A percentile compares a stretch with the other conserved stretches of the same genome.
phyloP scores from a whole-genome alignment of 1,140 invertebrate genomes.

The Philopotamus ludificatus region DNA sequence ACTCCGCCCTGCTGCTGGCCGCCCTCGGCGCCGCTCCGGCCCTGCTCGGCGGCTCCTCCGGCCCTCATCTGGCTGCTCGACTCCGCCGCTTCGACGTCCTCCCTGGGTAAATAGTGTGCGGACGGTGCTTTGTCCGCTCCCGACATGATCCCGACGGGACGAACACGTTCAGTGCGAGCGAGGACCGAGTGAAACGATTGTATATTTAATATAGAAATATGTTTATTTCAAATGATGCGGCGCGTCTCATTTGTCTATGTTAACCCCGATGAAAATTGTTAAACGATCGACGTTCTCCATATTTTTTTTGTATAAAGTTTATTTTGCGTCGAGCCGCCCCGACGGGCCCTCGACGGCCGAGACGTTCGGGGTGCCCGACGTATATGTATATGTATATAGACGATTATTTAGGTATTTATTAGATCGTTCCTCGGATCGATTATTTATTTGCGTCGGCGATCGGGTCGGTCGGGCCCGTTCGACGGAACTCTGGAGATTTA shows the following conservation, averaged over 20 bases:
- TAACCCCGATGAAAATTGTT: too few relatives aligned
- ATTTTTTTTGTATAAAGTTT: neutral
- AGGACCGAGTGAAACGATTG: too few relatives aligned
- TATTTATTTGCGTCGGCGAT: constrained; percentile 37
- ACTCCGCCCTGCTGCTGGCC: constrained; percentile 1
- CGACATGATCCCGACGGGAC: neutral
- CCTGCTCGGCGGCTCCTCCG: constrained; percentile 41
- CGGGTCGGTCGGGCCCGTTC: constrained; percentile 19
- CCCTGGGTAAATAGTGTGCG: neutral
- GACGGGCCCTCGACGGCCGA: neutral
- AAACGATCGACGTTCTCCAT: too few relatives aligned
- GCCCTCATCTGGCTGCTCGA: neutral
- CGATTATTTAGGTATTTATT: constrained; percentile 39
- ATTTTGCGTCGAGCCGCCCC: neutral
- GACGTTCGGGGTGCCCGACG: neutral
- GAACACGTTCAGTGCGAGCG: too few relatives aligned
- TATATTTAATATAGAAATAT: too few relatives aligned
- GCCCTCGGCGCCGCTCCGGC: neutral
- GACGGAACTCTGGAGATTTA: neutral
- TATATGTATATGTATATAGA: constrained; percentile 33
- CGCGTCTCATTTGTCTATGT: neutral
- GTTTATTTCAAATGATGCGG: too few relatives aligned
- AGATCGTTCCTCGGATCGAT: constrained; percentile 39
- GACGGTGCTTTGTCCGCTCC: neutral
- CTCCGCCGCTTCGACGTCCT: neutral